Percentiles rank a stretch among this genome's conserved stretches.
Conservation (phyloP, 2,888 invertebrate species). For the Timema podura region DNA sequence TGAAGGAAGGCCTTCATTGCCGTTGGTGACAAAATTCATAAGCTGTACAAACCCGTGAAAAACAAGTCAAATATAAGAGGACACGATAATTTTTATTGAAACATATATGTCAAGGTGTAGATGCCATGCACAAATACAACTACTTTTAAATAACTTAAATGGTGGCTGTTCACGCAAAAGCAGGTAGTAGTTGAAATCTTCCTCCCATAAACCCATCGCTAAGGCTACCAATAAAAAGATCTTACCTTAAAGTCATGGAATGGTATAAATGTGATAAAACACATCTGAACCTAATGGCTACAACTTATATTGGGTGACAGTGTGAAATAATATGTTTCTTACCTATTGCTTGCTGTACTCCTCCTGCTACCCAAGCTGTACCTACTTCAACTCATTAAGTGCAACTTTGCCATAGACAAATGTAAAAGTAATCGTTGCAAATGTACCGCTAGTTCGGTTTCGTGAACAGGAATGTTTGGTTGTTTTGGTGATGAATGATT, state of each 20-base stretch:
- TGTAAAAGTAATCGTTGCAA: background rate
- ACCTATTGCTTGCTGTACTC: background rate
- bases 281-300: background rate
- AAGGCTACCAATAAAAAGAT: background rate
- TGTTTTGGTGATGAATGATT: no score
- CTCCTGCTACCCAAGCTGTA: background rate
- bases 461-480: no score
- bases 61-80: background rate
- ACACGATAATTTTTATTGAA: background rate
- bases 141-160: background rate
- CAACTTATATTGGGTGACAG: background rate
- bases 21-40: no score
- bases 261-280: background rate
- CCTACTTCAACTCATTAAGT: background rate
- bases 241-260: background rate
- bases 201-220: background rate
- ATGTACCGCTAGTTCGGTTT: background rate
- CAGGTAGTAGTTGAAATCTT: conserved; percentile 6
- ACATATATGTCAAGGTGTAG: background rate
- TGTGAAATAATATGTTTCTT: background rate
- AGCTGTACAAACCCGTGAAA: no score
- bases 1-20: no score
- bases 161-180: conserved; percentile 7
- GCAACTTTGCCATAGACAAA: background rate
- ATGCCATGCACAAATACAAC: background rate